phyloP scores from a whole-genome alignment of 2,888 invertebrate species.

The Epiblema foenella region DNA sequence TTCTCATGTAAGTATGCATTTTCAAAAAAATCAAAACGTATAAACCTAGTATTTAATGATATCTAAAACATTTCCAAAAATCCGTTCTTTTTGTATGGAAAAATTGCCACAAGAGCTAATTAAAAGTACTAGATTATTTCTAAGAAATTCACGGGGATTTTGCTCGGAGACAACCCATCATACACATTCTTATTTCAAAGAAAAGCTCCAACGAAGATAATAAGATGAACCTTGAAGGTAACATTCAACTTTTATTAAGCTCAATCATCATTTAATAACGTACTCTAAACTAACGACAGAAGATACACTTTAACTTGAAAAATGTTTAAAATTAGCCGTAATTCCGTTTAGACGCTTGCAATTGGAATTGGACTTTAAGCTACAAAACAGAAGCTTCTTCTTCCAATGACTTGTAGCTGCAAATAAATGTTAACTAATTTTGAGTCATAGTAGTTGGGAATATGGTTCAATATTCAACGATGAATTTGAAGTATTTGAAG shows the following conservation, averaged over 20 bases:
- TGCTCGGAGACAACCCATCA: not conserved
- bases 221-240: constrained; percentile 6
- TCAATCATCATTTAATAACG: not conserved
- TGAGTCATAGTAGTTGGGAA: not conserved
- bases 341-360: not conserved
- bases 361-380: not conserved
- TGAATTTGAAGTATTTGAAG: not conserved
- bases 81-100: too few relatives aligned
- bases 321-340: not conserved
- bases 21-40: too few relatives aligned
- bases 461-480: constrained; percentile 15
- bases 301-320: not conserved
- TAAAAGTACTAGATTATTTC: too few relatives aligned
- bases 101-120: too few relatives aligned
- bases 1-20: too few relatives aligned
- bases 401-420: not conserved
- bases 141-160: too few relatives aligned
- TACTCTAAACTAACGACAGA: not conserved
- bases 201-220: constrained; percentile 3
- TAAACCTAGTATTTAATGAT: too few relatives aligned
- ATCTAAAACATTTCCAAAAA: too few relatives aligned
- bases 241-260: constrained; percentile 8
- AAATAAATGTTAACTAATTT: not conserved
- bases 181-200: constrained; percentile 13
- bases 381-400: not conserved